A percentile compares a stretch with the other conserved stretches of the same genome.
phyloP scores from a whole-genome alignment of 2,888 invertebrate genomes.

The Frankliniella fusca region DNA sequence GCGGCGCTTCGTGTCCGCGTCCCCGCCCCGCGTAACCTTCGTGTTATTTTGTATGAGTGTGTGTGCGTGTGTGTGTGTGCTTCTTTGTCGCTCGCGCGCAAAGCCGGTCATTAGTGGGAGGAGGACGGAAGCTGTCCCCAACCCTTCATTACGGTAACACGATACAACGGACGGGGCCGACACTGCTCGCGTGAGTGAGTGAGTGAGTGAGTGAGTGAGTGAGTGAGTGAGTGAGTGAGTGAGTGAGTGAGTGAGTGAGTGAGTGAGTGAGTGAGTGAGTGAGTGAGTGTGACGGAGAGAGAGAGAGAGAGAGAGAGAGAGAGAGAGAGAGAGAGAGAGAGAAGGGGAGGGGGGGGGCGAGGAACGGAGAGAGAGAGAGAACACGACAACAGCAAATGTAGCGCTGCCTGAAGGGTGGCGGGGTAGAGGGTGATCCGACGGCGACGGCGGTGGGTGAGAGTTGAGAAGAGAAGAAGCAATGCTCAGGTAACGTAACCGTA shows the following conservation, averaged over 20 bases:
- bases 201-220: background rate
- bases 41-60: background rate
- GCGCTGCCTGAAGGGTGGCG: background rate
- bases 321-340: background rate
- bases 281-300: background rate
- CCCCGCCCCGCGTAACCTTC: too few relatives aligned
- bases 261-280: background rate
- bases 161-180: background rate
- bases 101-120: too few relatives aligned
- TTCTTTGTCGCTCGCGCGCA: background rate
- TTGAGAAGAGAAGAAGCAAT: background rate
- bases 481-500: conserved; percentile 21
- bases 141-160: conserved; percentile 15
- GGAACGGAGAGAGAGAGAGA: too few relatives aligned
- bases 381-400: too few relatives aligned
- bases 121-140: background rate
- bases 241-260: background rate
- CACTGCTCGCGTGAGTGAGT: too few relatives aligned
- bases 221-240: background rate
- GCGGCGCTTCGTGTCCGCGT: too few relatives aligned
- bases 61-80: background rate
- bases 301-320: too few relatives aligned
- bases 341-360: too few relatives aligned
- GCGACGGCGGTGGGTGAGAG: background rate
- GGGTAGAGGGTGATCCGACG: background rate